A percentile compares a stretch with the other conserved stretches of the same genome.
Conservation (phyloP, 2,113 vertebrate species). For the Ceyx cyanopectus region DNA sequence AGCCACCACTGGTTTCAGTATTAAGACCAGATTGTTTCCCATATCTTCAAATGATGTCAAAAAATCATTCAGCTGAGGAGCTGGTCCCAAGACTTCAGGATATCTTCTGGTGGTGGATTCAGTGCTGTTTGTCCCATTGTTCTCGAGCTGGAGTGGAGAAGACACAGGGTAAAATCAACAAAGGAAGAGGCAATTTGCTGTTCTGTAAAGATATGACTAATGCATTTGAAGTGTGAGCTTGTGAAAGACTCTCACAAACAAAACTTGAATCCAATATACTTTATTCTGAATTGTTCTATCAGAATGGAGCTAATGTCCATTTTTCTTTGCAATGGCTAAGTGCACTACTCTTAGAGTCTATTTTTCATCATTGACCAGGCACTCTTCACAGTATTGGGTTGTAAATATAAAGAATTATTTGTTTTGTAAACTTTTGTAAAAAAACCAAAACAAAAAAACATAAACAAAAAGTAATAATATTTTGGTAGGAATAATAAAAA, state of each 20-base stretch:
- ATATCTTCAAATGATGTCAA: background rate
- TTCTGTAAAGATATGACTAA: background rate
- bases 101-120: background rate
- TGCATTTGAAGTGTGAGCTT: constrained; percentile 31
- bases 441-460: background rate
- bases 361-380: constrained; percentile 70
- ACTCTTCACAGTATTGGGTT: constrained; percentile 74
- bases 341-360: constrained; percentile 70
- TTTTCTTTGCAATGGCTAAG: constrained; percentile 50
- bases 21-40: background rate
- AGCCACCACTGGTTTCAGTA: background rate
- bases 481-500: constrained; percentile 70
- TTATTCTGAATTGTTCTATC: constrained; percentile 40
- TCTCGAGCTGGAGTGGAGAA: background rate
- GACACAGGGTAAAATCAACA: background rate
- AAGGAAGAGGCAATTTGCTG: constrained; percentile 2
- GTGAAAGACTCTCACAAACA: constrained; percentile 33
- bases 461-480: background rate
- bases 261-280: constrained; percentile 49
- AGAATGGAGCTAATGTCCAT: constrained; percentile 17
- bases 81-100: background rate
- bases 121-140: background rate
- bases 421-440: constrained; percentile 93
- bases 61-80: background rate
- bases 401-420: constrained; percentile 82